Evolutionary conservation across 2,797 vertebrate species (phyloP), one percentile per base, ranked within the genome.

Genomic region (Alosa sapidissima): DNA sequence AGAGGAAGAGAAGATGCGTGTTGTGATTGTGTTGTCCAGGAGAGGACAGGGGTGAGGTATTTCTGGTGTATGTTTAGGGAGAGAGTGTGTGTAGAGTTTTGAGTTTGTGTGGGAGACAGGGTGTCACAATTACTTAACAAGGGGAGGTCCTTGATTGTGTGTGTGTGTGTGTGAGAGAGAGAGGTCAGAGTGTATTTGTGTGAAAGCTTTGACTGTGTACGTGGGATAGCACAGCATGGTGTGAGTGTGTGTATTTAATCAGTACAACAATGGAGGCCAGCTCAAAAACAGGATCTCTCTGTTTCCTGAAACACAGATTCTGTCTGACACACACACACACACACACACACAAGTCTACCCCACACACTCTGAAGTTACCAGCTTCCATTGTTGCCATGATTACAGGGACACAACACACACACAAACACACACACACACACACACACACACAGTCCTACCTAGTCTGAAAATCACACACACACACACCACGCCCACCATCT

Each of bases 231-330:
- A 9, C 28, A 28, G 28, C 58, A 68, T 68, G 33, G 82, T 83
- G 78, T 88, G 55, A 82, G 85, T 87, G 54, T 85, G 54, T 85
- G 21, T 78, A 48, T 41, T 85, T 88, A 88, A 89, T 89, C 81
- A 87, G 90, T 87, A 81, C 90, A 95, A 96, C 95, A 96, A 96
- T 95, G 86, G 95, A 90, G 86, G 88, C 85, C 86, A 81, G 86
- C 83, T 91, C 92, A 91, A 92, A 95, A 96, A 96, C 95, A 96
- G 95, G 95, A 96, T 96, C 92, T 90, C 93, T 93, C 92, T 94
- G 94, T 94, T 95, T 96, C 95, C 95, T 95, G 93, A 85, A 88
- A 88, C 85, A 89, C 89, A 92, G 91, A 92, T 91, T 84, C 90
- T 91, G 90, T 91, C 88, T 89, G 47, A 82, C 21, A 68, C 41